Evolutionary conservation across 2,888 invertebrate genomes (phyloP), one percentile per base, ranked within the genome.

Genomic region (Cyclophora albipunctata): DNA sequence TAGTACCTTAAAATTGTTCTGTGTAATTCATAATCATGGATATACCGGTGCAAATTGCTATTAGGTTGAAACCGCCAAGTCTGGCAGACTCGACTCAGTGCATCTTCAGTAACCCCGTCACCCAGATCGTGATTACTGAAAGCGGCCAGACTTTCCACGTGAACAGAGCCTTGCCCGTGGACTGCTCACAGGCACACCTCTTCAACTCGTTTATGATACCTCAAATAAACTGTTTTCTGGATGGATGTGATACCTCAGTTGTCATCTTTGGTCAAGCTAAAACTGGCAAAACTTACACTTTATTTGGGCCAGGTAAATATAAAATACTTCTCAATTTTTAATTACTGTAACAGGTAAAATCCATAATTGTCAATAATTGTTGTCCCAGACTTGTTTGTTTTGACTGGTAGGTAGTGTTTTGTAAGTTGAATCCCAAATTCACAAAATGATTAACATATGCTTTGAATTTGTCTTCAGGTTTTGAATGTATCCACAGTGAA

Each of bases 161-260:
- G 33, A 88, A 89, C 60, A 80, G 88, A 67, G 88, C 89, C 7
- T 60, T 89, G 43, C 91, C 92, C 20, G 73, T 89, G 7, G 90
- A 92, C 65, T 92, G 91, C 60, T 89, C 91, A 3, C 93, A 93
- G 69, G 90, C 88, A 49, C 88, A 92, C 62, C 78, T 94, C 2
- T 94, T 91, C 62, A 89, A 90, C 59, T 91, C 91, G 40, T 90
- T 92, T 46, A 91, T 93, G 64, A 90, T 91, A 66, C 93, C 93
- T 3, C 85, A 93, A 67, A 90, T 93, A 34, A 91, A 91, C 63
- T 90, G 91, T 61, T 91, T 93, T 59, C 73, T 93, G 46, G 93
- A 93, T 78, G 94, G 94, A 33, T 93, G 93, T 69, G 93, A 94
- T 80, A 92, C 93, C n/a, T 93, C 93, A 2, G 90, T 93, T 42